phyloP scores from a whole-genome alignment of 2,888 invertebrate species.

The Scaptomyza caliginosa region DNA sequence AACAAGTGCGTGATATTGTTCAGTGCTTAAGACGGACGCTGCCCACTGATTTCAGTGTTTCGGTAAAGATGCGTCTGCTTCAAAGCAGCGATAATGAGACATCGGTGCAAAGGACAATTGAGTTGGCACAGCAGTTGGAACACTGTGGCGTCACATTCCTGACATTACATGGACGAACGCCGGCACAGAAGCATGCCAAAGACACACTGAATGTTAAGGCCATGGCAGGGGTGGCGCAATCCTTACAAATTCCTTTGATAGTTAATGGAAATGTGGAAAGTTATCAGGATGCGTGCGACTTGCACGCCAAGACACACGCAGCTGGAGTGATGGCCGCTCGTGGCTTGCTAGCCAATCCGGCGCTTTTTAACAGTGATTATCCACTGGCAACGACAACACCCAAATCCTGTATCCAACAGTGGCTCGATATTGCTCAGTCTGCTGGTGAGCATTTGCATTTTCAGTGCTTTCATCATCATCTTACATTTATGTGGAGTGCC shows the following conservation, averaged over 20 bases:
- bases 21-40: conserved; percentile 90
- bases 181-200: conserved; percentile 89
- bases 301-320: conserved; percentile 89
- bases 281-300: conserved; percentile 88
- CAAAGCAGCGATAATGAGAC: conserved; percentile 48
- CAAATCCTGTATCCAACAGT: conserved; percentile 90
- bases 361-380: conserved; percentile 87
- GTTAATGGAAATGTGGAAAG: conserved; percentile 96
- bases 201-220: conserved; percentile 89
- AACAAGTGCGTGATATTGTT: conserved; percentile 92
- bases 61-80: conserved; percentile 94
- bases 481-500: conserved; percentile 97
- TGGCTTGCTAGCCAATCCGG: conserved; percentile 95
- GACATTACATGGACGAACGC: conserved; percentile 96
- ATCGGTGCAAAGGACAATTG: conserved; percentile 88
- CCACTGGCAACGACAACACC: conserved; percentile 86
- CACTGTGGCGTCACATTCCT: conserved; percentile 94
- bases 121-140: conserved; percentile 91
- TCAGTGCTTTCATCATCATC: conserved; percentile 96
- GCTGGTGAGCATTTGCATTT: conserved; percentile 88
- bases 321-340: conserved; percentile 96
- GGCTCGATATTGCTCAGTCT: conserved; percentile 89
- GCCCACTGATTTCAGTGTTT: conserved; percentile 90
- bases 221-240: conserved; percentile 88
- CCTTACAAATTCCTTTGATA: conserved; percentile 91